These are phyloP conservation scores for Dione vanillae DNA, from an alignment of 2,888 invertebrate species.

Conservation along the genomic window DNA sequence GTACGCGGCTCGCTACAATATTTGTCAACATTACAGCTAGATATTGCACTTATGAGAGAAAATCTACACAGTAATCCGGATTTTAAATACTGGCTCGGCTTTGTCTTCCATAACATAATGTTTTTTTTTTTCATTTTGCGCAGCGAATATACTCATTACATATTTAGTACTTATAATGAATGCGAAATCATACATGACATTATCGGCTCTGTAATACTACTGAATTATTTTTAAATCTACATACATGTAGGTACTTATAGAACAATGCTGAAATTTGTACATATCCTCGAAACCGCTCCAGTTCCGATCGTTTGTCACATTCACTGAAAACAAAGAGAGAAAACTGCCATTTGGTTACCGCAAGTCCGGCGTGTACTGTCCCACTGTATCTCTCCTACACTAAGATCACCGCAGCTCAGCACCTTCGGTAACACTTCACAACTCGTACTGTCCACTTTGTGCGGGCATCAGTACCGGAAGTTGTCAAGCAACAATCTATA, in stretches of 20 bases:
- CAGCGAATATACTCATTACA: slow-evolving; percentile 49
- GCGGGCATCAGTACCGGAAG: slow-evolving; percentile 58
- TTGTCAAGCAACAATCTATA: slow-evolving; percentile 67
- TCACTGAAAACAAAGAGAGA: slow-evolving; percentile 43
- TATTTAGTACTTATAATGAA: slow-evolving; percentile 57
- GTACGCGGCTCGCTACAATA: slow-evolving; percentile 51
- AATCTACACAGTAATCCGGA: slow-evolving; percentile 78
- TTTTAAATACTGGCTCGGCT: slow-evolving; percentile 83
- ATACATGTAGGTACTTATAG: slow-evolving; percentile 44
- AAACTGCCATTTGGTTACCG: slow-evolving; percentile 45
- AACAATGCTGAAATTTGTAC: slow-evolving; percentile 51
- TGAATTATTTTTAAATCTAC: slow-evolving; percentile 47
- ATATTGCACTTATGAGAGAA: slow-evolving; percentile 77
- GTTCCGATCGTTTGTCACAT: slow-evolving; percentile 47
- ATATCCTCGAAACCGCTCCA: slow-evolving; percentile 47
- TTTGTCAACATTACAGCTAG: slow-evolving; percentile 70
- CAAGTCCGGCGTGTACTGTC: slow-evolving; percentile 34
- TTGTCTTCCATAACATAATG: slow-evolving; percentile 67
- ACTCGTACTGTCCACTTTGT: slow-evolving; percentile 60
- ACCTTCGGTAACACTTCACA: slow-evolving; percentile 72
- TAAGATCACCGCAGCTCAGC: slow-evolving; percentile 72
- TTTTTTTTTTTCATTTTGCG: slow-evolving; percentile 53
- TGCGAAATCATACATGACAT: slow-evolving; percentile 59
- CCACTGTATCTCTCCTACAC: slow-evolving; percentile 62
- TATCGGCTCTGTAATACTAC: slow-evolving; percentile 52